These are phyloP conservation scores for Syrista parreyssii DNA, from an alignment of 2,888 invertebrate genomes.

Conservation along the genomic window DNA sequence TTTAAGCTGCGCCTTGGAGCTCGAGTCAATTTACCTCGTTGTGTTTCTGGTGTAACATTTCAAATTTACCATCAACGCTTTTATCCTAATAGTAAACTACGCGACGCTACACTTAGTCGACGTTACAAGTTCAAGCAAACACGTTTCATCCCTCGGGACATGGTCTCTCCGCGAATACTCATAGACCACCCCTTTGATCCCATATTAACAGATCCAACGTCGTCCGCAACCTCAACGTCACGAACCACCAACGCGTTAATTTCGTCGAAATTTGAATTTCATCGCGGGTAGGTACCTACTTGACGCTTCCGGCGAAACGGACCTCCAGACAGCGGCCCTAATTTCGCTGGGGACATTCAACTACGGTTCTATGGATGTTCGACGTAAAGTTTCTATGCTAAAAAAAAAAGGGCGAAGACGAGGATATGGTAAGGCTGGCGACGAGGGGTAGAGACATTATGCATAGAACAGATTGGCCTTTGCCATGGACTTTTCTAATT, in stretches of 20 bases:
- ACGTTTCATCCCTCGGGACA: not conserved
- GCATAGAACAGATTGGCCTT: not conserved
- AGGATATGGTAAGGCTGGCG: not conserved
- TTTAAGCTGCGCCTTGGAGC: not conserved
- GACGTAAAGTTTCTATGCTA: not conserved
- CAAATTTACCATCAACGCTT: not conserved
- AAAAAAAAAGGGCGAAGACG: not conserved
- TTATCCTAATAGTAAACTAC: not conserved
- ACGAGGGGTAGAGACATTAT: not conserved
- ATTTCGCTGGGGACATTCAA: not conserved
- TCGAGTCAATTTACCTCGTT: not conserved
- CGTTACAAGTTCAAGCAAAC: not conserved
- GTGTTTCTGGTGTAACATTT: not conserved
- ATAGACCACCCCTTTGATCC: not conserved
- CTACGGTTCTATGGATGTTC: not conserved
- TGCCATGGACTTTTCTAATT: not conserved
- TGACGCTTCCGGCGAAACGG: not conserved
- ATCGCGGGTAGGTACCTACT: not conserved
- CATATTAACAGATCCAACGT: not conserved
- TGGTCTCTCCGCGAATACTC: not conserved
- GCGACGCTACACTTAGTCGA: not conserved
- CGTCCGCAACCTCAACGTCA: not conserved
- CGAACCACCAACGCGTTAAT: not conserved
- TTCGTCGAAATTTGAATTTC: not conserved
- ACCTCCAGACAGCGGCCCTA: not conserved